Base-by-base conservation (phyloP, 2,888 invertebrate genomes). In the Nysson spinosus region DNA sequence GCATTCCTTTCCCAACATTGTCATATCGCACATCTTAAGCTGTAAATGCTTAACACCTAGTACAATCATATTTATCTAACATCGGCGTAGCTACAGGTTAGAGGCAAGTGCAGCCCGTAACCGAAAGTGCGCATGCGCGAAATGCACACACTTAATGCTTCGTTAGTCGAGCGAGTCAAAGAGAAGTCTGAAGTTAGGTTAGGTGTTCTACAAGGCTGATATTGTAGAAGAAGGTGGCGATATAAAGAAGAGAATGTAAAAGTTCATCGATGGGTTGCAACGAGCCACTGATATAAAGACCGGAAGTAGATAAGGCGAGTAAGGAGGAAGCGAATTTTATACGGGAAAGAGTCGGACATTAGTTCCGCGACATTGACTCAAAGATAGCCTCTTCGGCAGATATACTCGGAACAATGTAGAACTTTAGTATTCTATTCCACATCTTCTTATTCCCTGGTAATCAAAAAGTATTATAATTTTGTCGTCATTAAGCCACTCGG, bases 271-370 rank as follows among this genome's bases (percentile, higher is more conserved):
- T 72, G n/a, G 65, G 65, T 69, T 42, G 55, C 58, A 44, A 44
- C 52, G 52, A 58, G 51, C 32, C 14, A n/a, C 28, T 34, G 68
- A 72, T 62, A 55, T 72, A 68, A 64, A 64, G 28, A 40, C 32
- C 22, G 43, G 35, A 65, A 35, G 49, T 51, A 75, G 72, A 75
- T 74, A 74, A 72, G 72, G 37, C 19, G 26, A 35, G 44, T 28
- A 61, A 51, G 43, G 39, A 52, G 65, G 44, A 77, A 77, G 69
- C 65, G 77, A 75, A 77, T 63, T 76, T 72, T 69, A 47, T 28
- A 56, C 39, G 61, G 54, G 32, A 58, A 62, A 56, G 54, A 58
- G 55, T 44, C 43, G 44, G 24, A 17, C 57, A 55, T 77, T 77
- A 68, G 44, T 77, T 77, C 66, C 71, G 28, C 40, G 58, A 66